phyloP scores from a whole-genome alignment of 1,140 invertebrate species.

The Samia ricini region DNA sequence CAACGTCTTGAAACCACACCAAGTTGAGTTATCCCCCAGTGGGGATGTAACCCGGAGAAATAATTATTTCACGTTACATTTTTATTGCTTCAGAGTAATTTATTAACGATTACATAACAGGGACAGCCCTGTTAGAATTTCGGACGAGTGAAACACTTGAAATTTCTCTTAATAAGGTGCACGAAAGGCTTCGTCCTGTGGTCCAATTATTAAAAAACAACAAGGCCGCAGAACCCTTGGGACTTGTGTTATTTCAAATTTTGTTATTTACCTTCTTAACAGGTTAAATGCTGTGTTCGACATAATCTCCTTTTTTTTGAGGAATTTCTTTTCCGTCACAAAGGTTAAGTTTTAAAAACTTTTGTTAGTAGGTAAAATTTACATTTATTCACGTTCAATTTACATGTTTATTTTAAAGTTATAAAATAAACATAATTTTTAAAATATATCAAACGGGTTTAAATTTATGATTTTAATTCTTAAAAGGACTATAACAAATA shows the following conservation, averaged over 20 bases:
- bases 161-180: constrained; percentile 47
- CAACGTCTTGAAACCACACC: background rate
- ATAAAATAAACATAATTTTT: no score
- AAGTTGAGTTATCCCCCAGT: background rate
- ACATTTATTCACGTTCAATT: no score
- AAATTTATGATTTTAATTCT: no score
- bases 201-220: constrained; percentile 54
- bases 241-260: constrained; percentile 1
- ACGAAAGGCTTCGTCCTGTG: constrained; percentile 29
- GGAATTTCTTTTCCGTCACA: no score
- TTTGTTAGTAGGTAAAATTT: no score
- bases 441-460: no score
- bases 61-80: background rate
- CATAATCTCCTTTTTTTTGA: no score
- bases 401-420: no score
- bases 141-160: constrained; percentile 28
- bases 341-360: no score
- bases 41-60: background rate
- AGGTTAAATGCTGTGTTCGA: no score
- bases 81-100: background rate
- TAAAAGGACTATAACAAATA: no score
- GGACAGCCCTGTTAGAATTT: background rate
- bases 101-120: background rate
- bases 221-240: constrained; percentile 14
- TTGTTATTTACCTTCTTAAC: background rate